Conservation (phyloP, 2,113 vertebrate genomes). For the Rhea pennata region DNA sequence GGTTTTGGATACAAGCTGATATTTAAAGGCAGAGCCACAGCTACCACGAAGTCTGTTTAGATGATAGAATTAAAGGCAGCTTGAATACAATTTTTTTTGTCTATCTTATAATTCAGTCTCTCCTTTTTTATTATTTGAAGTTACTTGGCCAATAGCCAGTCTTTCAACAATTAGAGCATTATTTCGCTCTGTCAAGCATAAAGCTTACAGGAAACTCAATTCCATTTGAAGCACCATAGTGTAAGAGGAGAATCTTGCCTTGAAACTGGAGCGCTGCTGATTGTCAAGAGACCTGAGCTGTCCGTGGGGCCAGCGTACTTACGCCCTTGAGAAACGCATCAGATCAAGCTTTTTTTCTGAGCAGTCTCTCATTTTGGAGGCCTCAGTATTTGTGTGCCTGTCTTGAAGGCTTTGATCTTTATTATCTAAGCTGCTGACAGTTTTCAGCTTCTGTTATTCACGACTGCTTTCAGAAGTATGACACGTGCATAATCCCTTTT, state of each 20-base stretch:
- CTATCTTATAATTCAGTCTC: background rate
- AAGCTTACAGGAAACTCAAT: conserved; percentile 18
- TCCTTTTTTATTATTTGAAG: background rate
- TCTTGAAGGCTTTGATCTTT: background rate
- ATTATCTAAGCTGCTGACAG: background rate
- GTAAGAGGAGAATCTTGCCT: background rate
- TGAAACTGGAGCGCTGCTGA: background rate
- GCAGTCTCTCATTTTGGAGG: background rate
- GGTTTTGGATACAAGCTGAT: background rate
- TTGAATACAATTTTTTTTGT: background rate
- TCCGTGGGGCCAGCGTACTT: background rate
- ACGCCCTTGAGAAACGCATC: background rate
- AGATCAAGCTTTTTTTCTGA: background rate
- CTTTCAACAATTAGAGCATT: background rate
- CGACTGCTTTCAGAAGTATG: background rate
- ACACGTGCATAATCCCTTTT: background rate
- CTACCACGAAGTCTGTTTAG: background rate
- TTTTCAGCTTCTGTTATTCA: background rate
- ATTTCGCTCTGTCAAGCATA: background rate
- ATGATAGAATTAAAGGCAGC: background rate
- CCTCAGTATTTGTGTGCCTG: background rate
- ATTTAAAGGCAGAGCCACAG: background rate
- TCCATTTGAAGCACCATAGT: background rate
- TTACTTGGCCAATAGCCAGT: background rate
- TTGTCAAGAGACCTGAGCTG: background rate